Evolutionary conservation across 2,113 vertebrate species (phyloP).

Genomic region (Gallinago jamesoni): DNA sequence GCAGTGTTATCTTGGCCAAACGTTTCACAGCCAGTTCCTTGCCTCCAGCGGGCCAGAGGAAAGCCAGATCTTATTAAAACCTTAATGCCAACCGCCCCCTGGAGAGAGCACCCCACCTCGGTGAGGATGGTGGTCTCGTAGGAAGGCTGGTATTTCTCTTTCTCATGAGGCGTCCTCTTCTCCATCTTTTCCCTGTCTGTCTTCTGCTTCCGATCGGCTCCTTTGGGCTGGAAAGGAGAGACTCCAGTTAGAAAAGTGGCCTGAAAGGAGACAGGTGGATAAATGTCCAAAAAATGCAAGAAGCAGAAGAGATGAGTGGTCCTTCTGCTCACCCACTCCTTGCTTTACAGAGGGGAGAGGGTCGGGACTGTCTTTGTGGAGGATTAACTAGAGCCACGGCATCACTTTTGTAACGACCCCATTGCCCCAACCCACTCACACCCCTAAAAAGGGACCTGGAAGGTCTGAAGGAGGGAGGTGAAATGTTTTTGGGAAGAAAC

Average conservation of each 20-base stretch:
- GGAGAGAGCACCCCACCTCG: slow-evolving; percentile 77
- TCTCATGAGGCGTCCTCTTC: slow-evolving; percentile 93
- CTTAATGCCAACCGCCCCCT: fast-evolving
- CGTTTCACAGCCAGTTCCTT: fast-evolving
- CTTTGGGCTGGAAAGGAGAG: slow-evolving; percentile 86
- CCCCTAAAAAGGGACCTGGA: background rate
- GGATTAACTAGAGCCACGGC: background rate
- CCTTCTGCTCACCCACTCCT: background rate
- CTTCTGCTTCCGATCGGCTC: slow-evolving; percentile 97
- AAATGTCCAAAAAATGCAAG: background rate
- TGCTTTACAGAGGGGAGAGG: background rate
- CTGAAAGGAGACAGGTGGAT: fast-evolving
- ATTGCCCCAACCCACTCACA: background rate
- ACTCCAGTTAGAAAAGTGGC: background rate
- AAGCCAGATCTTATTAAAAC: no score
- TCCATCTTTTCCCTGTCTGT: slow-evolving; percentile 98
- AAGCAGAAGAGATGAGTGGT: no score
- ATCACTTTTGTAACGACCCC: background rate
- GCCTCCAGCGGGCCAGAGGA: no score
- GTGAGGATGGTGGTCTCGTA: slow-evolving; percentile 98
- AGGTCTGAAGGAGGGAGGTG: background rate
- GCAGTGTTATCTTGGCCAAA: fast-evolving
- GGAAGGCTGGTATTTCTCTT: slow-evolving; percentile 97
- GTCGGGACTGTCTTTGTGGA: background rate
- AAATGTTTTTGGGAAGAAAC: background rate